phyloP scores from a whole-genome alignment of 2,888 invertebrate species.

The Eurois occulta region DNA sequence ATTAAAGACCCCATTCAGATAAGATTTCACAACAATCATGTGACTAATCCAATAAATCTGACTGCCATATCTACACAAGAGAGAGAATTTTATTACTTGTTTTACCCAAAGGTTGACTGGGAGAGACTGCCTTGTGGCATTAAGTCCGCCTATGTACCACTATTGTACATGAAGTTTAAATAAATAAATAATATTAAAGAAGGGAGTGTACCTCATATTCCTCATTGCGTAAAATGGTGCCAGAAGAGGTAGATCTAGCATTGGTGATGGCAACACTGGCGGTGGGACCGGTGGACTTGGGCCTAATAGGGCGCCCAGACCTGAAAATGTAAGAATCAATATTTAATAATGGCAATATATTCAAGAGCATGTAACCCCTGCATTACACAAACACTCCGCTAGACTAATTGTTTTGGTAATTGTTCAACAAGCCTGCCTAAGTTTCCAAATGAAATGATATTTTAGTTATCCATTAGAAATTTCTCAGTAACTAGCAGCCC shows the following conservation, averaged over 20 bases:
- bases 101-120: too few species aligned
- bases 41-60: neutral
- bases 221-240: slow-evolving; percentile 87
- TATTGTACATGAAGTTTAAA: too few species aligned
- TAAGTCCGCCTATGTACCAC: too few species aligned
- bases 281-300: slow-evolving; percentile 84
- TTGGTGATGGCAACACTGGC: slow-evolving; percentile 84
- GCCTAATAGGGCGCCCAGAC: slow-evolving; percentile 82
- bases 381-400: too few species aligned
- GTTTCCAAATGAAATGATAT: too few species aligned
- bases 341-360: slow-evolving; percentile 10
- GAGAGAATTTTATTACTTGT: too few species aligned
- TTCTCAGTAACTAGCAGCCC: too few species aligned
- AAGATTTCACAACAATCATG: neutral
- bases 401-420: too few species aligned
- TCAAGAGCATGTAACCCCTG: neutral
- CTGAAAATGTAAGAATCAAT: slow-evolving; percentile 65
- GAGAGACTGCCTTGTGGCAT: too few species aligned
- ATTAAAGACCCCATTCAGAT: neutral
- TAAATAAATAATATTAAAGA: neutral
- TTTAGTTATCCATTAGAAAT: too few species aligned
- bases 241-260: slow-evolving; percentile 84
- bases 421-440: too few species aligned
- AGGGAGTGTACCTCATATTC: slow-evolving; percentile 81
- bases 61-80: neutral